Percentiles rank a stretch among this genome's conserved stretches.
Evolutionary conservation across 2,113 vertebrate species (phyloP).

Genomic region (Enhydra lutris): DNA sequence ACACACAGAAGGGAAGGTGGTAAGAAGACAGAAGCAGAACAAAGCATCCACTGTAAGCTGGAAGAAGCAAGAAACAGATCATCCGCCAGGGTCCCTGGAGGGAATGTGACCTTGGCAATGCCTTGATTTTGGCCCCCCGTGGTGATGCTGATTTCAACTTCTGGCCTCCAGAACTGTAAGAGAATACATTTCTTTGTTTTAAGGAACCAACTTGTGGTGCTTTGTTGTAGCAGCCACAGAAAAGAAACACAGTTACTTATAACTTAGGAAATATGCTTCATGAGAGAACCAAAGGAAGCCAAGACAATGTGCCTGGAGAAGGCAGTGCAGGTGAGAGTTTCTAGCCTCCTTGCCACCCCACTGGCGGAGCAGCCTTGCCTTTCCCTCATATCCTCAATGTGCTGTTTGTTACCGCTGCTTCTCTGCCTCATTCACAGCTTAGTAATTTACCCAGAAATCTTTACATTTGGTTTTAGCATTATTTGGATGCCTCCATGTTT

Average conservation of each 20-base stretch:
- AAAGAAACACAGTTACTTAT: not conserved
- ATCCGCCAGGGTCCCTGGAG: not conserved
- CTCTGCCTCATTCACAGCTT: not conserved
- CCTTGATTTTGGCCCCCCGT: not conserved
- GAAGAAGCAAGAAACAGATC: not conserved
- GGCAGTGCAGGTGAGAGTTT: accelerated
- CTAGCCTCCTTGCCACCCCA: accelerated
- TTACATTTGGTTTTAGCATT: not conserved
- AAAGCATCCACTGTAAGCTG: not conserved
- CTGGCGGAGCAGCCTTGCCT: accelerated
- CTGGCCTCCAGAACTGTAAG: not conserved
- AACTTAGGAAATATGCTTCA: not conserved
- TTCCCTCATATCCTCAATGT: accelerated
- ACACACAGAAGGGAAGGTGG: not conserved
- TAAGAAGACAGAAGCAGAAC: not conserved
- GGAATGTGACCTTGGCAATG: not conserved
- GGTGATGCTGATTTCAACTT: not conserved
- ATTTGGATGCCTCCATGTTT: not conserved
- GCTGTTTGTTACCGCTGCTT: accelerated
- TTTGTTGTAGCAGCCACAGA: not conserved
- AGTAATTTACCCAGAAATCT: not conserved
- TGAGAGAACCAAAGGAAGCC: not conserved
- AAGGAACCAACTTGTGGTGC: not conserved
- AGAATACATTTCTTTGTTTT: not conserved
- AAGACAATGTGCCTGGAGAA: accelerated